phyloP scores from a whole-genome alignment of 1,140 invertebrate genomes.

The Aphis gossypii region DNA sequence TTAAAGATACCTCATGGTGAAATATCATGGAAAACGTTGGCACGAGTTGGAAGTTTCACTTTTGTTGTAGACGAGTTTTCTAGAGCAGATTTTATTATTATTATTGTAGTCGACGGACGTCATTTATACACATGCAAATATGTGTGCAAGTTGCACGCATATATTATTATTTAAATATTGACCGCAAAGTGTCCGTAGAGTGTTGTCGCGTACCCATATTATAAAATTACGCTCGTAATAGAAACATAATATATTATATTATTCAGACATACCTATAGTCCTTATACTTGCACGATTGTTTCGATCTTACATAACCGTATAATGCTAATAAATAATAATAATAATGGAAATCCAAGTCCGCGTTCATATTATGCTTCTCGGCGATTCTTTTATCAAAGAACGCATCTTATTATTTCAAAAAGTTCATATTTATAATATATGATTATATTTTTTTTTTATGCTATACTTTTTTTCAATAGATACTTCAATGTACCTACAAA shows the following conservation, averaged over 20 bases:
- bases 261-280: background rate
- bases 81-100: conserved; percentile 4
- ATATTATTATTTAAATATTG: background rate
- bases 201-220: background rate
- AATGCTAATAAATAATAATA: background rate
- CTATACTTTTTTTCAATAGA: too few relatives aligned
- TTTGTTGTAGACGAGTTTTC: background rate
- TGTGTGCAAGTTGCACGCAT: background rate
- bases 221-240: background rate
- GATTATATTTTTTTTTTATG: too few relatives aligned
- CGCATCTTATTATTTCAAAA: background rate
- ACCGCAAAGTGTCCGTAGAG: background rate
- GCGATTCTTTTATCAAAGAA: background rate
- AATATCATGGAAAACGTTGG: background rate
- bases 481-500: too few relatives aligned
- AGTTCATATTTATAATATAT: background rate
- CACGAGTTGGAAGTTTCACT: background rate
- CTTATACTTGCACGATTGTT: background rate
- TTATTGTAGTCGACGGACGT: background rate
- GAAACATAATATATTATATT: background rate
- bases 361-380: background rate
- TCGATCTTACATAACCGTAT: background rate
- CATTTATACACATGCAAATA: background rate
- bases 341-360: background rate
- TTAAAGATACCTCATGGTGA: background rate